Evolutionary conservation across 2,888 invertebrate genomes (phyloP), one percentile per base, ranked within the genome.

Genomic region (Drosophila subsilvestris): DNA sequence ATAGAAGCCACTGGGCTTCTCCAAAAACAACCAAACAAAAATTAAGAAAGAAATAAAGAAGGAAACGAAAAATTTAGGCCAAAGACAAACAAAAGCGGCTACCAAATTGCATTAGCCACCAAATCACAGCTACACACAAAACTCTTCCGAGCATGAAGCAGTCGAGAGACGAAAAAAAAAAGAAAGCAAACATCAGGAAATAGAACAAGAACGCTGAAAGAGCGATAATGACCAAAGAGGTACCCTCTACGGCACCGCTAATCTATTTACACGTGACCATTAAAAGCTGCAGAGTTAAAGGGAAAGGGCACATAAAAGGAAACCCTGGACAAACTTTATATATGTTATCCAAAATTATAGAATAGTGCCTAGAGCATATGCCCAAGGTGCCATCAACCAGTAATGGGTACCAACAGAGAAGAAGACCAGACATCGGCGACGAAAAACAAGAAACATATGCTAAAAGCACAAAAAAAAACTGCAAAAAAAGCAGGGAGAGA

Each of bases 101-200:
- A 85, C 77, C 83, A 83, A 88, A 83, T 87, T 82, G 85, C 81
- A 82, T 82, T 87, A 82, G 85, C 68, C 74, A 86, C 68, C 74
- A 84, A 86, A 82, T 82, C 82, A 85, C 85, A 82, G 82, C 72
- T 75, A 45, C 43, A 49, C 27, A 58, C 43, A 68, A 84, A 87
- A 83, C 83, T 82, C 77, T 85, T 82, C 37, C 57, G 82, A 75
- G 82, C 83, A 73, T 85, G 75, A 84, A 80, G 59, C 57, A 51
- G 69, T 37, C 37, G 63, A 67, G 54, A 68, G 48, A 44, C 32
- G 63, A 20, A 18, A 47, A 65, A 58, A 67, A 67, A 60, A 63
- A 83, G 51, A 71, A 59, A 61, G 43, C 32, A 57, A 69, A 62
- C 61, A 47, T 63, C 73, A 61, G 48, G 62, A 61, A 54, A 55